Evolutionary conservation across 2,888 invertebrate species (phyloP), one percentile per base, ranked within the genome.

Genomic region (Drosophila stalkeri): DNA sequence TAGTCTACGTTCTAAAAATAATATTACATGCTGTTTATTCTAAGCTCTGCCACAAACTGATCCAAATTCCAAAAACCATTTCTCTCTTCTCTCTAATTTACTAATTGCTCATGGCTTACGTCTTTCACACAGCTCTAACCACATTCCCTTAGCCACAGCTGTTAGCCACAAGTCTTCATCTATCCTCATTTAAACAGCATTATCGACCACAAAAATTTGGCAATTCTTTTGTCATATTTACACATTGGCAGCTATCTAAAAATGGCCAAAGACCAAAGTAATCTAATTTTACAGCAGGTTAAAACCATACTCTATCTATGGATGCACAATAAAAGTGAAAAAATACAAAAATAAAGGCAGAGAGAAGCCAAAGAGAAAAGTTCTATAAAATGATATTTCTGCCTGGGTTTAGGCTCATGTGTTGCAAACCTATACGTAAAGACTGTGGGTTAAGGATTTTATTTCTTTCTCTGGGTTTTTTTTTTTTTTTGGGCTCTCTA

Each of bases 241-340:
- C 59, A 71, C 65, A 71, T 62, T 64, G 59, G 23, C 33, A 23
- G 47, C 59, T 65, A 64, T 72, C 61, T n/a, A 12, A 20, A 31
- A 54, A 67, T 47, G 56, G 27, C 27, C 9, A 49, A 73, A 41
- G 31, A 33, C 47, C 39, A 27, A 63, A 65, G 72, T 78, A 80
- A 79, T 73, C 79, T 56, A 73, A 80, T 79, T 79, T 73, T 66
- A 63, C 61, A 61, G 80, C 80, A 71, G 62, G 74, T 80, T 68
- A 63, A 65, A 43, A 60, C 66, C 64, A 74, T 63, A 47, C 68
- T 54, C 80, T 41, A 57, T 54, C 75, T 41, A 51, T 67, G 44
- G 51, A 46, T 52, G 52, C 5, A 23, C 51, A 72, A 80, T 72
- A 72, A 69, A 80, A 75, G 47, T 46, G 37, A 5, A 54, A 64